A percentile compares a stretch with the other conserved stretches of the same genome.
phyloP scores from a whole-genome alignment of 2,797 vertebrate genomes.

The Trematomus bernacchii region DNA sequence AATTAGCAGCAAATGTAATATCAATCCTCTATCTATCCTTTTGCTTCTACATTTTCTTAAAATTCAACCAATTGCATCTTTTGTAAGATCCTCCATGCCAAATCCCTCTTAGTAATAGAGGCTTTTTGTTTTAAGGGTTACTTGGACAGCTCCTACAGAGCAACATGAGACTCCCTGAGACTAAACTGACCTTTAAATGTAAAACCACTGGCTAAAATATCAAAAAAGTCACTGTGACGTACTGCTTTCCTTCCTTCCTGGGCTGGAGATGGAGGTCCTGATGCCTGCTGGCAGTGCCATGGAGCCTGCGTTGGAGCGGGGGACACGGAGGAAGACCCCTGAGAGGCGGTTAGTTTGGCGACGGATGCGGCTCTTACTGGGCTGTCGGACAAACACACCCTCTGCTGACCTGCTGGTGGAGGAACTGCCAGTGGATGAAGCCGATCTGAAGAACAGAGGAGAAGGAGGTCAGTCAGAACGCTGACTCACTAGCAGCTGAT shows the following conservation, averaged over 20 bases:
- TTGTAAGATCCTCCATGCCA: neutral
- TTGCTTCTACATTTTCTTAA: neutral
- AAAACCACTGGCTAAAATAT: too few relatives aligned
- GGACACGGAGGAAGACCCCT: conserved; percentile 81
- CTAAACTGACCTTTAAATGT: too few relatives aligned
- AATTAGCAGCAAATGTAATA: too few relatives aligned
- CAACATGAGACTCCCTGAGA: neutral
- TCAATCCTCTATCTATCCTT: neutral
- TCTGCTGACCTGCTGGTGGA: conserved; percentile 74
- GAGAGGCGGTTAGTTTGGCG: conserved; percentile 85
- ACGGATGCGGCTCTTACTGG: conserved; percentile 81
- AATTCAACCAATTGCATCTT: neutral
- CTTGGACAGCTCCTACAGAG: neutral
- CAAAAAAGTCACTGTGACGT: conserved; percentile 28
- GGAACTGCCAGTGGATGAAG: conserved; percentile 65
- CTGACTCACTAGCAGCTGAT: neutral
- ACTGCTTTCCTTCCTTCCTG: conserved; percentile 73
- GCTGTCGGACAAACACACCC: conserved; percentile 68
- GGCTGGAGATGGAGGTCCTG: conserved; percentile 61
- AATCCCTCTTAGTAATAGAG: neutral
- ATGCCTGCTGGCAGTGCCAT: conserved; percentile 64
- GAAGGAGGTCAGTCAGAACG: neutral
- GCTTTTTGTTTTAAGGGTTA: neutral
- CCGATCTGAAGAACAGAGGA: conserved; percentile 72
- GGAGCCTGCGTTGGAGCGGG: conserved; percentile 54